Evolutionary conservation across 1,140 invertebrate genomes (phyloP).

Genomic region (Liolophura sinensis): DNA sequence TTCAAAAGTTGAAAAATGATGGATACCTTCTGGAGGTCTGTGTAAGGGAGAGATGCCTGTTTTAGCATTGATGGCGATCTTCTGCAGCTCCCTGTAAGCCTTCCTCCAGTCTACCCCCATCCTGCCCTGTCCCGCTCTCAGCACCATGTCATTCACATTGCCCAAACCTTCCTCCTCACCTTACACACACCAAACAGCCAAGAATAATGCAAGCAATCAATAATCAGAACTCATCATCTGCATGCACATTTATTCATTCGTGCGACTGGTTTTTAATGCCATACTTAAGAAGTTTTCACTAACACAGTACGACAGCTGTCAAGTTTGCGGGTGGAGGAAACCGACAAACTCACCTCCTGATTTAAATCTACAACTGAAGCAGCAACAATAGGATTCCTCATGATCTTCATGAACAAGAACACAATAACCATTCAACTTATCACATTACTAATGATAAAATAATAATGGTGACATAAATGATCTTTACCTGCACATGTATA

Average conservation of each 20-base stretch:
- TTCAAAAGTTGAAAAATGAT: too few species aligned
- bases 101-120: conserved; percentile 49
- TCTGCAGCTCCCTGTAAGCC: conserved; percentile 40
- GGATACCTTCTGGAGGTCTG: not conserved
- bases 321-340: too few species aligned
- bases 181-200: conserved; percentile 9
- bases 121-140: conserved; percentile 23
- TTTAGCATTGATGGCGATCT: conserved; percentile 21
- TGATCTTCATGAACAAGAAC: too few species aligned
- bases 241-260: not conserved
- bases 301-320: too few species aligned
- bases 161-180: conserved; percentile 42
- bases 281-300: too few species aligned
- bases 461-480: too few species aligned
- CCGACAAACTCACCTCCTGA: too few species aligned
- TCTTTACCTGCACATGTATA: too few species aligned
- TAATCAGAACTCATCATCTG: not conserved
- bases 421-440: not conserved
- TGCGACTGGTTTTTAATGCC: not conserved
- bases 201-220: not conserved
- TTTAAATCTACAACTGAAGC: too few species aligned
- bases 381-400: too few species aligned
- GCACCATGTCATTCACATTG: conserved; percentile 41
- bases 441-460: too few species aligned
- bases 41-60: not conserved